Percentiles rank a stretch among this genome's conserved stretches.
Evolutionary conservation across 2,797 vertebrate species (phyloP).

Genomic region (Lutjanus argentimaculatus): DNA sequence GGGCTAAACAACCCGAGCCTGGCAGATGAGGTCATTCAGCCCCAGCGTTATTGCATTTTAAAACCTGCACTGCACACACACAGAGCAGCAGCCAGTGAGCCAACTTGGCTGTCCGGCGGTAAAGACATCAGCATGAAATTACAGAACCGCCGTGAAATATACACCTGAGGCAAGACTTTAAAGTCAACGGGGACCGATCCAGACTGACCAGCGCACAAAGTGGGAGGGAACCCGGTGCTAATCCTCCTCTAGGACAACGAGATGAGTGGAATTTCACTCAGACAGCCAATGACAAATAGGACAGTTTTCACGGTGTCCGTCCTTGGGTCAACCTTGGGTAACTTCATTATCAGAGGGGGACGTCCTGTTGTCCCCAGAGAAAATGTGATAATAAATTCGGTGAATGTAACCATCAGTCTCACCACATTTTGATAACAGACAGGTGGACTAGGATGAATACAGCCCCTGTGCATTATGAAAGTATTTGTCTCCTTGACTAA

Average conservation of each 20-base stretch:
- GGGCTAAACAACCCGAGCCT: constrained; percentile 42
- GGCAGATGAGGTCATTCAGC: constrained; percentile 64
- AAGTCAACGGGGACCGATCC: constrained; percentile 46
- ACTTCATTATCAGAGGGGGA: constrained; percentile 58
- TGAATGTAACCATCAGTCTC: constrained; percentile 55
- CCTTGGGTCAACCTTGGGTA: constrained; percentile 69
- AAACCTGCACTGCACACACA: constrained; percentile 53
- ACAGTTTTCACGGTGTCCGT: constrained; percentile 36
- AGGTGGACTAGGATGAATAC: constrained; percentile 32
- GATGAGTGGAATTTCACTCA: constrained; percentile 77
- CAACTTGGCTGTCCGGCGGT: constrained; percentile 18
- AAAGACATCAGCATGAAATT: constrained; percentile 81
- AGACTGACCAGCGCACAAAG: constrained; percentile 35
- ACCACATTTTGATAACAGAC: constrained; percentile 37
- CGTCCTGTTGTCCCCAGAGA: constrained; percentile 42
- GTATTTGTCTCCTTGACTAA: constrained; percentile 52
- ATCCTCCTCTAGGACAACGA: constrained; percentile 53
- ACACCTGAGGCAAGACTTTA: constrained; percentile 69
- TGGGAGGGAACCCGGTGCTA: constrained; percentile 43
- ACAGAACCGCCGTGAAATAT: constrained; percentile 84
- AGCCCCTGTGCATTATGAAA: constrained; percentile 57
- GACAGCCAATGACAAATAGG: constrained; percentile 39
- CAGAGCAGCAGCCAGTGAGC: constrained; percentile 16
- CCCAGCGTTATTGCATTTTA: constrained; percentile 48
- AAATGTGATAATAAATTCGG: constrained; percentile 56